These are phyloP conservation scores for Hirtodrosophila histrioides DNA, from an alignment of 2,888 invertebrate species.

Conservation along the genomic window DNA sequence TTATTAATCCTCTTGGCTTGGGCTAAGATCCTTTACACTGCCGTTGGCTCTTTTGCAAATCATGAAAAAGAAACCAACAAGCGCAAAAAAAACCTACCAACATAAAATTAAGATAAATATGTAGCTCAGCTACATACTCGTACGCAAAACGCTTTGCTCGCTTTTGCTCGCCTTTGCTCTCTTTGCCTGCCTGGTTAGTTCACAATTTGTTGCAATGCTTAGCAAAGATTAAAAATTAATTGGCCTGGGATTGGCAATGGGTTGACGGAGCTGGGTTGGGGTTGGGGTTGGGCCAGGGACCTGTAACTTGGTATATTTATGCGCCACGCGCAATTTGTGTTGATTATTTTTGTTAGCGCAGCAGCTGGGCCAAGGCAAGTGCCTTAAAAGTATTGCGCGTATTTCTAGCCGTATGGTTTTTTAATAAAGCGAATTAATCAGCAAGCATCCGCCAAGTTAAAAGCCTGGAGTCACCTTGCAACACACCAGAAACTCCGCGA, in stretches of 20 bases:
- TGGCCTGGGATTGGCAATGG: conserved; percentile 30
- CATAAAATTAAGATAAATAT: conserved; percentile 56
- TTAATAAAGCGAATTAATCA: conserved; percentile 76
- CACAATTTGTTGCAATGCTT: conserved; percentile 69
- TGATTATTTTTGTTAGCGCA: conserved; percentile 64
- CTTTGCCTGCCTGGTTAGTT: conserved; percentile 37
- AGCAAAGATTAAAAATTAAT: conserved; percentile 75
- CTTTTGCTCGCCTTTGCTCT: conserved; percentile 1
- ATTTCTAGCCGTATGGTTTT: conserved; percentile 64
- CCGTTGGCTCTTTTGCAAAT: conserved; percentile 76
- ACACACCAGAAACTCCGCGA: background rate
- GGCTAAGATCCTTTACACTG: conserved; percentile 77
- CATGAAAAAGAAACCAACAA: conserved; percentile 62
- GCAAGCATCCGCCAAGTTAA: conserved; percentile 19
- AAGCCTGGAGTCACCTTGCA: conserved; percentile 32
- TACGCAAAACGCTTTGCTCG: conserved; percentile 34
- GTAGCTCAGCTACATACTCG: conserved; percentile 30
- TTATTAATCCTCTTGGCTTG: conserved; percentile 81
- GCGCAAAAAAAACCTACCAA: conserved; percentile 18
- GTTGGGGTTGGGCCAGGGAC: background rate
- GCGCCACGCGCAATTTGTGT: conserved; percentile 64
- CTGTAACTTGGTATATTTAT: conserved; percentile 51
- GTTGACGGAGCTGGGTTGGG: too few relatives aligned
- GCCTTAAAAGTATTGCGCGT: conserved; percentile 48
- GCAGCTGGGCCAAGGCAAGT: conserved; percentile 47